Percentiles rank a stretch among this genome's conserved stretches.
These are phyloP conservation scores for Ranitomeya variabilis DNA, from an alignment of 2,113 vertebrate species.

Conservation along the genomic window DNA sequence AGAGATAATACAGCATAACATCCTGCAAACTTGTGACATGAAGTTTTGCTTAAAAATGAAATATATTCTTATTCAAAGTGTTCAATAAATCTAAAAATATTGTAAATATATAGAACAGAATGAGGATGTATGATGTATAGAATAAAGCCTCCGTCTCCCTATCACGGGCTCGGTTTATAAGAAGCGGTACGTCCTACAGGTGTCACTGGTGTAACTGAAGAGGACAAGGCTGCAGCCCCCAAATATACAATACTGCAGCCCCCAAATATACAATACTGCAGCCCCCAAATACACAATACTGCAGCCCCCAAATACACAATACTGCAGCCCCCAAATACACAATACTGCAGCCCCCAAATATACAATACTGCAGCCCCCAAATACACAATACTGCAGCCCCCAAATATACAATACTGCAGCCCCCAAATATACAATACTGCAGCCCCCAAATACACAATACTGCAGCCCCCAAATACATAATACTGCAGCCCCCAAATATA, in stretches of 20 bases:
- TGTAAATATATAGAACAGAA: no score
- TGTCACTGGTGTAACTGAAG: background rate
- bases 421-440: background rate
- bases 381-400: background rate
- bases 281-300: no score
- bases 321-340: background rate
- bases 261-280: background rate
- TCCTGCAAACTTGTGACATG: no score
- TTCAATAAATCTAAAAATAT: no score
- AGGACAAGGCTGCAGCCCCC: background rate
- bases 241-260: background rate
- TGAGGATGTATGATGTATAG: no score
- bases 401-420: background rate
- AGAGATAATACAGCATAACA: no score
- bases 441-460: no score
- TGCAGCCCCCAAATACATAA: background rate
- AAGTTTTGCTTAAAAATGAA: no score
- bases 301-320: background rate
- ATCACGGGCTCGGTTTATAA: background rate
- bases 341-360: background rate
- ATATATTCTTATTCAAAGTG: no score
- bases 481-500: background rate
- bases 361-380: background rate
- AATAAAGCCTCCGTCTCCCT: background rate
- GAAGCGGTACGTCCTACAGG: background rate